A percentile compares a stretch with the other conserved stretches of the same genome.
These are phyloP conservation scores for Drosophila asahinai DNA, from an alignment of 1,140 invertebrate genomes.

Conservation along the genomic window DNA sequence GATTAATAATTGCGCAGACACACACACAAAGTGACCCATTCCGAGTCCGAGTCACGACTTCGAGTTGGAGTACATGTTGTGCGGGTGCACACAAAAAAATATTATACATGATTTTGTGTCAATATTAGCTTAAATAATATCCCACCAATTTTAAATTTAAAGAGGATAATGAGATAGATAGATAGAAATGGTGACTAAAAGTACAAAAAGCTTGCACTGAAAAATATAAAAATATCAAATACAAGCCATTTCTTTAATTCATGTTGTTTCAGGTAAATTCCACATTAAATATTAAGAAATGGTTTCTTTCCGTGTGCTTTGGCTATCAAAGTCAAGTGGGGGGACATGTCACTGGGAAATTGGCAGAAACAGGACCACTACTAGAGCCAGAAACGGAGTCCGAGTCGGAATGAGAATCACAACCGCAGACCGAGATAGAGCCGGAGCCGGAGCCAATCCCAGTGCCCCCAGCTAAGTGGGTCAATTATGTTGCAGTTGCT, in stretches of 20 bases:
- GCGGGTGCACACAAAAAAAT: neutral
- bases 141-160: no score
- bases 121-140: no score
- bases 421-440: neutral
- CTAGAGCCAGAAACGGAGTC: neutral
- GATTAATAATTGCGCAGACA: constrained; percentile 8
- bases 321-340: constrained; percentile 29
- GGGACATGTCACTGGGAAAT: constrained; percentile 15
- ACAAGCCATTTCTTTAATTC: no score
- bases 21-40: neutral
- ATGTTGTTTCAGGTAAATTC: neutral
- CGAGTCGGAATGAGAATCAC: neutral
- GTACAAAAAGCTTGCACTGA: no score
- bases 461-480: constrained; percentile 38
- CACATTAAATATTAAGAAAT: no score
- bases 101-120: no score
- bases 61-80: neutral
- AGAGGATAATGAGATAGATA: no score
- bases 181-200: no score
- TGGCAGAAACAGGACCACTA: constrained; percentile 5
- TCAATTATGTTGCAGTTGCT: constrained; percentile 43
- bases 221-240: no score
- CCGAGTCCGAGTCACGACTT: constrained; percentile 11
- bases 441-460: neutral
- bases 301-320: neutral